phyloP scores from a whole-genome alignment of 2,888 invertebrate genomes.

The Bhutanitis thaidina region DNA sequence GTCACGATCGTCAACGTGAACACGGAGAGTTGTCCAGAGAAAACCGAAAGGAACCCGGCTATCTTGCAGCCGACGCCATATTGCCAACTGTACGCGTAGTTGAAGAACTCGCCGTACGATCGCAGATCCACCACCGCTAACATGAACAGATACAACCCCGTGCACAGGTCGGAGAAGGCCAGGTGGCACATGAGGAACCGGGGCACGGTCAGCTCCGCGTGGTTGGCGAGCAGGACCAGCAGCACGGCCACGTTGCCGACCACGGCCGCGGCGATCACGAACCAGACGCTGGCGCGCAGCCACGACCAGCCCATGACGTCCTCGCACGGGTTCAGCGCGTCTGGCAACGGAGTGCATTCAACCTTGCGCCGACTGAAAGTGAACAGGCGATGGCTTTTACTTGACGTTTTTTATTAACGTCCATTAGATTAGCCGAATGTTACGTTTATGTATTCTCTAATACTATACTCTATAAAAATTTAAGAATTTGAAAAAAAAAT shows the following conservation, averaged over 20 bases:
- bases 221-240: constrained; percentile 84
- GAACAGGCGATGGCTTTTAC: not conserved
- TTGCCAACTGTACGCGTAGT: constrained; percentile 95
- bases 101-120: constrained; percentile 93
- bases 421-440: no score
- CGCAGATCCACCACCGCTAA: constrained; percentile 91
- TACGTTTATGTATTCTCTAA: no score
- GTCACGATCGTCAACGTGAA: constrained; percentile 93
- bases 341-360: constrained; percentile 86
- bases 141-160: constrained; percentile 90
- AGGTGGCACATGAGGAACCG: constrained; percentile 83
- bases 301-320: constrained; percentile 92
- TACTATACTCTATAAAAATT: no score
- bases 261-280: constrained; percentile 89
- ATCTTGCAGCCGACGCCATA: constrained; percentile 89
- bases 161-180: constrained; percentile 92
- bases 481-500: no score
- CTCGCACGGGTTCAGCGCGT: constrained; percentile 93
- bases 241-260: constrained; percentile 92
- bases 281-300: constrained; percentile 91
- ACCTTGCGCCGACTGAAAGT: constrained; percentile 61
- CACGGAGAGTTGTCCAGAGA: constrained; percentile 92
- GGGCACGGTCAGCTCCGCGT: constrained; percentile 63
- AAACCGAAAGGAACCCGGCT: constrained; percentile 93
- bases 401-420: no score